Evolutionary conservation across 1,140 invertebrate genomes (phyloP).

Genomic region (Cydia amplana): DNA sequence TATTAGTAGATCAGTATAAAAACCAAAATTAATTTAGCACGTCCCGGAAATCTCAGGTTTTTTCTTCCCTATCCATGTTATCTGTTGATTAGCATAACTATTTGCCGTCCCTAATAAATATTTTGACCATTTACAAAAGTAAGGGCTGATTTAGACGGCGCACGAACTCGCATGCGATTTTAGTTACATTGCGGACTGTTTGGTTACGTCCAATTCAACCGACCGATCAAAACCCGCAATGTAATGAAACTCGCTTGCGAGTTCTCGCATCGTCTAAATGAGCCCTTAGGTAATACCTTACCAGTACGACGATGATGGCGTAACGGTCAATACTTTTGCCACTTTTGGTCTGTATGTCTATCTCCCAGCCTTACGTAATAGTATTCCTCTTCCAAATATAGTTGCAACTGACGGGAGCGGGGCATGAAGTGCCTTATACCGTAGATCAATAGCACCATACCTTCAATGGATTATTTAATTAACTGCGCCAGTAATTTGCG

Average conservation of each 20-base stretch:
- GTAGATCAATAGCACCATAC: conserved; percentile 23
- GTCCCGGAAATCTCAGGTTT: too few relatives aligned
- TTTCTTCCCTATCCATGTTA: too few relatives aligned
- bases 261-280: too few relatives aligned
- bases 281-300: too few relatives aligned
- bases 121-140: neutral
- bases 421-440: conserved; percentile 1
- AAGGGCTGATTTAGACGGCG: too few relatives aligned
- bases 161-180: too few relatives aligned
- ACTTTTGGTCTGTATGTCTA: conserved; percentile 5
- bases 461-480: conserved; percentile 28
- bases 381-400: conserved; percentile 7
- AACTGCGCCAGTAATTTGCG: neutral
- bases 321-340: conserved; percentile 15
- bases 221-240: too few relatives aligned
- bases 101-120: neutral
- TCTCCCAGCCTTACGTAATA: conserved; percentile 3
- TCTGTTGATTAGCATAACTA: neutral
- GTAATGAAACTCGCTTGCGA: too few relatives aligned
- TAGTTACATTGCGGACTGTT: too few relatives aligned
- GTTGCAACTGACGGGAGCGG: neutral
- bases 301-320: neutral
- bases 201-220: too few relatives aligned
- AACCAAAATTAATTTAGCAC: too few relatives aligned
- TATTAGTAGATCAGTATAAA: too few relatives aligned